These are phyloP conservation scores for Cyanoliseus patagonus DNA, from an alignment of 2,113 vertebrate species.

Conservation along the genomic window DNA sequence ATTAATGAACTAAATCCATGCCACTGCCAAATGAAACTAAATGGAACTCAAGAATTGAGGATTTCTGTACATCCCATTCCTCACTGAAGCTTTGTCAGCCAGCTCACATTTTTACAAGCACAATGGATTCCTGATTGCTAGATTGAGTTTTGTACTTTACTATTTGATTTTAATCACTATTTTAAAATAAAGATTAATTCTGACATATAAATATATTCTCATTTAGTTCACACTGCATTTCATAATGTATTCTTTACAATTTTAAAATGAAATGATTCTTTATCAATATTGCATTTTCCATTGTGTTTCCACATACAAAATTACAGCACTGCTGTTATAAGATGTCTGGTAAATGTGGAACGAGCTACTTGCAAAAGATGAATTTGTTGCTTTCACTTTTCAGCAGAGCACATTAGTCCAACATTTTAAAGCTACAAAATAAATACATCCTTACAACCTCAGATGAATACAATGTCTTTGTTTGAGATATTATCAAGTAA, in stretches of 20 bases:
- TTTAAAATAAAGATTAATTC: not conserved
- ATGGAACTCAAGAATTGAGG: not conserved
- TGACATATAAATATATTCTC: not conserved
- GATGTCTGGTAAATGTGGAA: not conserved
- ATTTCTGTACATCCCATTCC: not conserved
- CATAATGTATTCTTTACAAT: not conserved
- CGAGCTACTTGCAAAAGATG: not conserved
- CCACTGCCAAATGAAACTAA: not conserved
- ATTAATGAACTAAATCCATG: not conserved
- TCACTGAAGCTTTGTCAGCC: not conserved
- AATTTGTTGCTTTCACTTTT: not conserved
- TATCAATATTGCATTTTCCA: not conserved
- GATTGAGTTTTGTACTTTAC: not conserved
- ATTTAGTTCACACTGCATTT: not conserved
- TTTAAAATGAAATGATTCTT: not conserved
- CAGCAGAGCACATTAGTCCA: not conserved
- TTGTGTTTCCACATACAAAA: not conserved
- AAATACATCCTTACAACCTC: not conserved
- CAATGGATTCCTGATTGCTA: not conserved
- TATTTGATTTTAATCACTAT: not conserved
- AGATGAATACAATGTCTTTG: not conserved
- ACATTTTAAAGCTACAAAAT: not conserved
- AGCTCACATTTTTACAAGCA: not conserved
- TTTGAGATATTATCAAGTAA: not conserved
- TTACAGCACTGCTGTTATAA: not conserved